Conservation (phyloP, 2,113 vertebrate species). For the Heptranchias perlo region DNA sequence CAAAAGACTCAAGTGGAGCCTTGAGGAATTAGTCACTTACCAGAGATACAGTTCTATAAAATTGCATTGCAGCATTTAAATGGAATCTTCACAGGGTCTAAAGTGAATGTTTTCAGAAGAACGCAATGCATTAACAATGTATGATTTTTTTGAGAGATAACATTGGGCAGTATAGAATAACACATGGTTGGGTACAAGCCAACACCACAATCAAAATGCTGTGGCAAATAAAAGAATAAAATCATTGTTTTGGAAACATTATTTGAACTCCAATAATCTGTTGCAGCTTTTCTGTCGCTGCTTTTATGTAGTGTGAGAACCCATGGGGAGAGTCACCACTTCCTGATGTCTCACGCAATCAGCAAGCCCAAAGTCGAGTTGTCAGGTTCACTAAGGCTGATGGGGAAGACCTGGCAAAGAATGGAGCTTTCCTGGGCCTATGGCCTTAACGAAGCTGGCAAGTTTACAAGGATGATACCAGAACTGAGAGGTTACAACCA, state of each 20-base stretch:
- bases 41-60: too few relatives aligned
- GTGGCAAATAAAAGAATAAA: not conserved
- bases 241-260: not conserved
- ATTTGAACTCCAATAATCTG: not conserved
- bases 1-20: too few relatives aligned
- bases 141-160: not conserved
- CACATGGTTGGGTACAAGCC: not conserved
- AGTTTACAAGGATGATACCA: not conserved
- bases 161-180: not conserved
- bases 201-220: not conserved
- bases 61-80: too few relatives aligned
- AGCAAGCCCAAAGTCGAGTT: not conserved
- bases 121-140: not conserved
- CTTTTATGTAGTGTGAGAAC: too few relatives aligned
- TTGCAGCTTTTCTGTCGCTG: not conserved
- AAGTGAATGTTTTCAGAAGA: not conserved
- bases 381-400: not conserved
- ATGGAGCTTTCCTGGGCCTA: not conserved
- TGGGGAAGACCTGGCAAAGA: not conserved
- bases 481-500: too few relatives aligned
- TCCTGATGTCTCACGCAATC: not conserved
- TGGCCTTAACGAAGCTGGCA: not conserved
- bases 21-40: too few relatives aligned
- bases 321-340: too few relatives aligned
- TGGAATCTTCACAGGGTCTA: not conserved